A percentile compares a stretch with the other conserved stretches of the same genome.
phyloP scores from a whole-genome alignment of 2,888 invertebrate species.

The Anagyrus pseudococci region DNA sequence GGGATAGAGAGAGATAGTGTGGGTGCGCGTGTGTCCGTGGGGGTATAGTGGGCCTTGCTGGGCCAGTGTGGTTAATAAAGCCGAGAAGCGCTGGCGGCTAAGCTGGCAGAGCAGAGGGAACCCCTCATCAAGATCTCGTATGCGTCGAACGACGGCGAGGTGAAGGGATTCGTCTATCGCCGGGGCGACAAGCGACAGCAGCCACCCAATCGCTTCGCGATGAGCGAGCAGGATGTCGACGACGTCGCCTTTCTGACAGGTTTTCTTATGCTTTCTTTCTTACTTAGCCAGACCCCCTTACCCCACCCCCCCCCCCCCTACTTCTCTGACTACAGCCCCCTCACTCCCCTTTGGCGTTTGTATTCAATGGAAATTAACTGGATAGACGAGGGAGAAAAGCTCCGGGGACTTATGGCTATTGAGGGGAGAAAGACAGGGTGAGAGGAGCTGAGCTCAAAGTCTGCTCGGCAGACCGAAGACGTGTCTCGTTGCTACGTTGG shows the following conservation, averaged over 20 bases:
- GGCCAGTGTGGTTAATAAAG: background rate
- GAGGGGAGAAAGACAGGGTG: too few species aligned
- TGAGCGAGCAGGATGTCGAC: slow-evolving; percentile 92
- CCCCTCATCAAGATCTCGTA: slow-evolving; percentile 60
- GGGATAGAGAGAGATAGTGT: slow-evolving; percentile 1
- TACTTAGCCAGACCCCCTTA: too few species aligned
- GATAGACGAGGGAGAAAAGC: too few species aligned
- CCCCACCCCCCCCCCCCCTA: background rate
- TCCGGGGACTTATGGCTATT: too few species aligned
- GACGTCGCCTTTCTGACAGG: slow-evolving; percentile 93
- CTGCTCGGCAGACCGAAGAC: too few species aligned
- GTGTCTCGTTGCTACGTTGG: too few species aligned
- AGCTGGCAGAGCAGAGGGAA: slow-evolving; percentile 54
- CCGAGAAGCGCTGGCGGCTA: slow-evolving; percentile 32
- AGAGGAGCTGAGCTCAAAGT: too few species aligned
- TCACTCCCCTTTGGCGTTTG: too few species aligned
- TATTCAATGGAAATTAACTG: too few species aligned
- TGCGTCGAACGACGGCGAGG: slow-evolving; percentile 58
- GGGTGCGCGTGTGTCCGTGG: background rate
- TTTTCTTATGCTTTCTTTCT: slow-evolving; percentile 48
- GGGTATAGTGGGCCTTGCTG: slow-evolving; percentile 31
- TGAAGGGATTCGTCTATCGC: slow-evolving; percentile 59
- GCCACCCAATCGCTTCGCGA: slow-evolving; percentile 61
- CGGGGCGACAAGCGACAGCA: slow-evolving; percentile 38
- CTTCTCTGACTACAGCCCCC: too few species aligned